phyloP scores from a whole-genome alignment of 2,797 vertebrate genomes.

The Sebastes trivittatus region DNA sequence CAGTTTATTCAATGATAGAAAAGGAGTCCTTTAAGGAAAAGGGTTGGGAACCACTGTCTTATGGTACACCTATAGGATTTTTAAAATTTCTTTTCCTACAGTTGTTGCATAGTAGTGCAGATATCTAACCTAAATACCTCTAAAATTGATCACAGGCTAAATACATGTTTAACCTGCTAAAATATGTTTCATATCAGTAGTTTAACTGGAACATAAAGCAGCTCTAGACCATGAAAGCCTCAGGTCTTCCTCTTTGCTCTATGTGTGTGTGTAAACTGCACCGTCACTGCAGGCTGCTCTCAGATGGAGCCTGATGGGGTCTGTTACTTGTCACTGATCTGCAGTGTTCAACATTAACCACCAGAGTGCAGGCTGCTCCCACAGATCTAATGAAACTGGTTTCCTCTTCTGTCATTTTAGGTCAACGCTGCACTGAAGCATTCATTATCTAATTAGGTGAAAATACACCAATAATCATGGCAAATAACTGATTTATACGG shows the following conservation, averaged over 20 bases:
- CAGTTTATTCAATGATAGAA: too few species aligned
- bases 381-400: neutral
- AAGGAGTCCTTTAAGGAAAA: too few species aligned
- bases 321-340: neutral
- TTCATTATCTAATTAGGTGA: neutral
- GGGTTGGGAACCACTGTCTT: too few species aligned
- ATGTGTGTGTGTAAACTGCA: slow-evolving; percentile 8
- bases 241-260: neutral
- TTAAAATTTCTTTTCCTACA: too few species aligned
- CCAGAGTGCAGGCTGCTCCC: slow-evolving; percentile 57
- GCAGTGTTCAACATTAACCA: slow-evolving; percentile 55
- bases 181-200: neutral
- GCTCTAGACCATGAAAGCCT: neutral
- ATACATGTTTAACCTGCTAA: neutral
- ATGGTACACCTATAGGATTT: too few species aligned
- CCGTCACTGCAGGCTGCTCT: neutral
- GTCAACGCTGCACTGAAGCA: neutral
- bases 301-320: neutral
- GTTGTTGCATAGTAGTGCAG: neutral
- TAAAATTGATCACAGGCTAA: neutral
- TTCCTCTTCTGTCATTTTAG: neutral
- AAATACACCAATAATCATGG: neutral
- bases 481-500: neutral
- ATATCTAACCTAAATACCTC: neutral
- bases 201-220: neutral